Percentiles rank a stretch among this genome's conserved stretches.
These are phyloP conservation scores for Oligia strigilis DNA, from an alignment of 2,888 invertebrate species.

Conservation along the genomic window DNA sequence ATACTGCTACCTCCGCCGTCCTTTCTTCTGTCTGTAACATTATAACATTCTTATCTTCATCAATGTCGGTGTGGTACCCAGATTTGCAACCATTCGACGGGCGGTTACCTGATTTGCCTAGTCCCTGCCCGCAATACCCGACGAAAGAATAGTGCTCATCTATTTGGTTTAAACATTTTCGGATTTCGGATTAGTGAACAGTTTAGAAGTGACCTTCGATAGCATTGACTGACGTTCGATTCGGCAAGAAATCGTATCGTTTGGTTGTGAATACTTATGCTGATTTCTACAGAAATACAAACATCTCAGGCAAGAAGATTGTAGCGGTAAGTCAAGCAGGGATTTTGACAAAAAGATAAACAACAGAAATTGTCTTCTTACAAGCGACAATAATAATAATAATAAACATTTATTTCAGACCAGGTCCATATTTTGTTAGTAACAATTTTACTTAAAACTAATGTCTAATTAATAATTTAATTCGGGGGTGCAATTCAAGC, in stretches of 20 bases:
- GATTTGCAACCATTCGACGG: not conserved
- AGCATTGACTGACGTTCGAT: not conserved
- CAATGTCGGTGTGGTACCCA: not conserved
- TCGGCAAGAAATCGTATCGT: not conserved
- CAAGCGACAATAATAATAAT: too few relatives aligned
- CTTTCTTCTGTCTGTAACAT: slow-evolving; percentile 92
- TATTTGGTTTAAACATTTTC: not conserved
- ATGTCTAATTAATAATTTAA: too few relatives aligned
- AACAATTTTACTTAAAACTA: too few relatives aligned
- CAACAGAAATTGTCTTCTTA: not conserved
- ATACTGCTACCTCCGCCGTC: slow-evolving; percentile 92
- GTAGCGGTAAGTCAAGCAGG: not conserved
- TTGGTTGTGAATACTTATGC: not conserved
- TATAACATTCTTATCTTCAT: not conserved
- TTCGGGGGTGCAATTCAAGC: not conserved
- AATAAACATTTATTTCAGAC: too few relatives aligned
- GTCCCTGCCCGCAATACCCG: not conserved
- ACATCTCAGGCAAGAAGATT: not conserved
- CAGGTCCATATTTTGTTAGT: too few relatives aligned
- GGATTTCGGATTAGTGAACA: not conserved
- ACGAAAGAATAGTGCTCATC: not conserved
- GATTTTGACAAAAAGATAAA: not conserved
- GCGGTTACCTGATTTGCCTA: not conserved
- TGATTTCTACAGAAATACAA: not conserved
- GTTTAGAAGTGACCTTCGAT: not conserved